Percentiles rank a stretch among this genome's conserved stretches.
These are phyloP conservation scores for Drosophila vallismaia DNA, from an alignment of 2,888 invertebrate genomes.

Conservation along the genomic window DNA sequence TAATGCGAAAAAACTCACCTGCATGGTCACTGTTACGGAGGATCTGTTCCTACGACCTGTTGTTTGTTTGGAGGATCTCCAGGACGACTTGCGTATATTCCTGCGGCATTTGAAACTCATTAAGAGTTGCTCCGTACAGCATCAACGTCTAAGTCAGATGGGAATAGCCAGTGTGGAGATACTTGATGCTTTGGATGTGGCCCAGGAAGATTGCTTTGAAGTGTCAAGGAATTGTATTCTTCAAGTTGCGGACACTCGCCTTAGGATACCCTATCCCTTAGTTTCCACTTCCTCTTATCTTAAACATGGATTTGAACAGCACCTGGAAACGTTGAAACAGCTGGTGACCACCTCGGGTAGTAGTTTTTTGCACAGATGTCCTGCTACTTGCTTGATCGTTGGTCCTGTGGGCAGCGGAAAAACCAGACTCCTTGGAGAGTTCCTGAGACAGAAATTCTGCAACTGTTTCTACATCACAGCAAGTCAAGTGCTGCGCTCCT, in stretches of 20 bases:
- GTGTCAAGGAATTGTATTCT: conserved; percentile 40
- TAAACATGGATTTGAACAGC: conserved; percentile 65
- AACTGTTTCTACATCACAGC: conserved; percentile 84
- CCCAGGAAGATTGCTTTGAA: conserved; percentile 47
- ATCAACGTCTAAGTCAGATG: conserved; percentile 37
- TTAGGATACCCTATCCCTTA: conserved; percentile 29
- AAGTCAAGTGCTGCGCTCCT: conserved; percentile 83
- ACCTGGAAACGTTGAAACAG: conserved; percentile 66
- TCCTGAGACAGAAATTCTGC: conserved; percentile 84
- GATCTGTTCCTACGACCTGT: conserved; percentile 38
- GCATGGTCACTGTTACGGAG: conserved; percentile 48
- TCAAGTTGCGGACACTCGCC: conserved; percentile 63
- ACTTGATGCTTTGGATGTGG: conserved; percentile 24
- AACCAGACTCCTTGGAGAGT: conserved; percentile 85
- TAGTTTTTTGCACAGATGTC: conserved; percentile 19
- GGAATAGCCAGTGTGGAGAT: conserved; percentile 71
- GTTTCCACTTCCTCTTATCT: conserved; percentile 17
- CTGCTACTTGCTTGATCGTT: conserved; percentile 74
- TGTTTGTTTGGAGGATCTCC: conserved; percentile 33
- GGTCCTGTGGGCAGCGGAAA: conserved; percentile 87
- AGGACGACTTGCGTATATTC: conserved; percentile 45
- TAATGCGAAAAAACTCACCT: conserved; percentile 18
- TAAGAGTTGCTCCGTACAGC: conserved; percentile 54
- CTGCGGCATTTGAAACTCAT: conserved; percentile 48
- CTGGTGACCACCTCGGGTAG: conserved; percentile 48